Base-by-base conservation (phyloP, 1,140 invertebrate species). In the Plectrocnemia conspersa region DNA sequence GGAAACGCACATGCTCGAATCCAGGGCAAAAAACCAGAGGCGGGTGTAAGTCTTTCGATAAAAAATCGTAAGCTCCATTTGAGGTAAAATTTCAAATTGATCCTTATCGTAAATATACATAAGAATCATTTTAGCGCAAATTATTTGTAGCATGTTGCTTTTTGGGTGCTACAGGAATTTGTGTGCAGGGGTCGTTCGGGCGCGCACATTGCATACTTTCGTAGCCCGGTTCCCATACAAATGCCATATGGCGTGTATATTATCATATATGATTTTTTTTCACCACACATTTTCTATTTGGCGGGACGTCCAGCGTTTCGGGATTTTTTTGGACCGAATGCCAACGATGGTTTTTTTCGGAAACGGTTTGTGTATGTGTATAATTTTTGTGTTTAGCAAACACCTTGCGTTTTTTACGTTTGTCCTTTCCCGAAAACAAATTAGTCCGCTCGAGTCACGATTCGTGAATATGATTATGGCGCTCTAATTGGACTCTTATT, bases 231-330 rank as follows among this genome's bases (percentile, higher is more conserved):
- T 56, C 54, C 54, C 54, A 56, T 45, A 56, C 38, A 50, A 49
- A 49, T 56, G 54, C 54, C 54, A 56, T 56, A 56, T 56, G 54
- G 54, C 54, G 54, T 38, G n/a, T n/a, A 21, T 56, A 56, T 56
- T 56, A 56, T 56, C 47, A 50, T 49, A 15, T 29, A 15, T 5
- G 32, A 23, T 24, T 38, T 42, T 49, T 56, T 56, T 49, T 49
- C 40, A 29, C 23, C 23, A 35, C 54, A 56, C 40, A 49, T 56
- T 56, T 56, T 56, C 53, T 48, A 48, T 41, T 40, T 50, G 24
- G 44, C 25, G 44, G 44, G 42, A 54, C 52, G 54, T 56, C 54
- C 54, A 56, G 45, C 54, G 6, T 35, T 49, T 18, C 22, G 15
- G 29, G n/a, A 13, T 35, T 23, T 38, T 50, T 48, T 38, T 19